These are phyloP conservation scores for Alouatta palliata DNA, from an alignment of 2,113 vertebrate species.

Conservation along the genomic window DNA sequence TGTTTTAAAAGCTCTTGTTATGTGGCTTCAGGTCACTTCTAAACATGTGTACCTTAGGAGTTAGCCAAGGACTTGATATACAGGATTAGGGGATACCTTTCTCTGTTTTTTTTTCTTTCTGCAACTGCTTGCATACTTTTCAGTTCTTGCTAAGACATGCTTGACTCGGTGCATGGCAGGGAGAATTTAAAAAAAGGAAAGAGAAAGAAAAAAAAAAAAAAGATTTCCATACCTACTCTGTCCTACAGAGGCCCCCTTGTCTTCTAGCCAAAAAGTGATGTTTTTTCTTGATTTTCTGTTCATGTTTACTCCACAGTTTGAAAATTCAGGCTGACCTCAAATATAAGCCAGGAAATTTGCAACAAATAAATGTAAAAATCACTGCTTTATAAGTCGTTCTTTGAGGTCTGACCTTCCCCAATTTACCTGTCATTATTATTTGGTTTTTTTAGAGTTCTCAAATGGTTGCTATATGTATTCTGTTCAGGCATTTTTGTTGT, in stretches of 20 bases:
- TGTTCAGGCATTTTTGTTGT: not conserved
- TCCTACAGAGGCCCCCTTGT: not conserved
- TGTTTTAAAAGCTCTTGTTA: not conserved
- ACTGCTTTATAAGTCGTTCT: not conserved
- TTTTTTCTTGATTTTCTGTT: not conserved
- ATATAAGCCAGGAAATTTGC: not conserved
- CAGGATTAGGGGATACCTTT: not conserved
- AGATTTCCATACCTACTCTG: not conserved
- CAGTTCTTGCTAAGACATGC: not conserved
- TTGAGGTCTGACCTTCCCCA: not conserved
- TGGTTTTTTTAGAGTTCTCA: not conserved
- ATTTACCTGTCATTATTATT: not conserved
- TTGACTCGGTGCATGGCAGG: not conserved
- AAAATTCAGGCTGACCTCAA: not conserved
- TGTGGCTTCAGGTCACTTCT: not conserved
- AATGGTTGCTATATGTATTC: not conserved
- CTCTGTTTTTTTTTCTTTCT: not conserved
- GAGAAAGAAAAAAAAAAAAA: not conserved
- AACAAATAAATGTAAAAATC: not conserved
- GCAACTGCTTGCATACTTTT: not conserved
- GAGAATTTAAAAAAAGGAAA: not conserved
- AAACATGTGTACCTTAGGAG: not conserved
- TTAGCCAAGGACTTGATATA: not conserved
- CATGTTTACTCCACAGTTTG: not conserved
- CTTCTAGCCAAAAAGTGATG: not conserved